These are phyloP conservation scores for Lepus americanus DNA, from an alignment of 2,113 vertebrate species.

Conservation along the genomic window DNA sequence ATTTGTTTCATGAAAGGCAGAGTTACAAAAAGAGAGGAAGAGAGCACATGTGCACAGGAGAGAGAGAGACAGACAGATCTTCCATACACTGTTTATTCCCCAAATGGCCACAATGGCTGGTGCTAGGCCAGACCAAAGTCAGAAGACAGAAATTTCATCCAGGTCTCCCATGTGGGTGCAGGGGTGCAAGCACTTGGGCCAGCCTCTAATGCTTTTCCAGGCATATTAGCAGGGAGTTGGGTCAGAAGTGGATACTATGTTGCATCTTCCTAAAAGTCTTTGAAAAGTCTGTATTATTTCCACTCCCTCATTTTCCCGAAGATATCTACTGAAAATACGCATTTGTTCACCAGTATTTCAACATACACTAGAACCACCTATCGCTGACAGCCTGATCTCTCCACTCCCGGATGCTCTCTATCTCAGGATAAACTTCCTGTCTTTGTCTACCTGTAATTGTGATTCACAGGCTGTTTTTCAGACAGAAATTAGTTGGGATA, in stretches of 20 bases:
- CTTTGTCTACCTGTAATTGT: not conserved
- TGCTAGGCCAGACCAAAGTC: too few species aligned
- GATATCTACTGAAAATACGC: not conserved
- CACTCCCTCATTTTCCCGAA: not conserved
- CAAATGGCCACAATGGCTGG: too few species aligned
- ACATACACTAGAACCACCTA: not conserved
- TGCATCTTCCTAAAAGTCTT: not conserved
- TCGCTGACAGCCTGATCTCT: not conserved
- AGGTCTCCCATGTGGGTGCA: too few species aligned
- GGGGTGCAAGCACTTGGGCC: too few species aligned
- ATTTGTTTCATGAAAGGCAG: too few species aligned
- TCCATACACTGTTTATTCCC: too few species aligned
- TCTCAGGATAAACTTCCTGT: not conserved
- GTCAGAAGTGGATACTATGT: not conserved
- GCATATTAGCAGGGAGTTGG: too few species aligned
- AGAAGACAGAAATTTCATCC: too few species aligned
- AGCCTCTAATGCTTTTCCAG: too few species aligned
- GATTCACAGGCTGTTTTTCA: slow-evolving; percentile 4
- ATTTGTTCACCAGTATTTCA: not conserved
- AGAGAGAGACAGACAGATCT: too few species aligned
- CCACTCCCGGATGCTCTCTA: not conserved
- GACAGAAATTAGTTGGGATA: not conserved
- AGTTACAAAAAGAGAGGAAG: too few species aligned
- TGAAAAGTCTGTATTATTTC: not conserved
- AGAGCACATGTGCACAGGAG: too few species aligned